Conservation (phyloP, 2,797 vertebrate species). For the Micrastur ruficollis region DNA sequence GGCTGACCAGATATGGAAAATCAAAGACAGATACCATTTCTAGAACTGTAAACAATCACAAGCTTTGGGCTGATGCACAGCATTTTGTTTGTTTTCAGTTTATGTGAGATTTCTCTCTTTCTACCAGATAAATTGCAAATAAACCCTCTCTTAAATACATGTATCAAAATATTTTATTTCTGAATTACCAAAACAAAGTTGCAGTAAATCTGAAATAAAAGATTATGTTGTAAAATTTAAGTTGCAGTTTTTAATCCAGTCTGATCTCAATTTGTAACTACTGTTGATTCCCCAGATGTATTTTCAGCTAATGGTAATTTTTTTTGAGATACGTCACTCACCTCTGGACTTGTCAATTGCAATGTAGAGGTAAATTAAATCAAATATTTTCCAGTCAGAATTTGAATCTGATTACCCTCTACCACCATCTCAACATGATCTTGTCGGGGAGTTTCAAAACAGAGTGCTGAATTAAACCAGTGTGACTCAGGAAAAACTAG, state of each 20-base stretch:
- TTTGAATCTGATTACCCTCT: neutral
- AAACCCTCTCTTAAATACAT: neutral
- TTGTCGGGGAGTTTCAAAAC: constrained; percentile 2
- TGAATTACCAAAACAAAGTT: neutral
- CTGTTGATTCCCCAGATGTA: neutral
- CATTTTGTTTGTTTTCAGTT: neutral
- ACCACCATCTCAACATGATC: neutral
- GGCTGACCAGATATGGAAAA: neutral
- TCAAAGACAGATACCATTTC: neutral
- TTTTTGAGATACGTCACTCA: neutral
- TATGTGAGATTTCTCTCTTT: neutral
- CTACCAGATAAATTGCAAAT: neutral
- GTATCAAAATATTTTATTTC: neutral
- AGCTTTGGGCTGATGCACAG: neutral
- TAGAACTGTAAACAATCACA: neutral
- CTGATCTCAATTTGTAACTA: neutral
- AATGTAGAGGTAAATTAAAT: constrained; percentile 17
- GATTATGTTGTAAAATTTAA: neutral
- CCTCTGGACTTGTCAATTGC: neutral
- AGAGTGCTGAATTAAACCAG: neutral
- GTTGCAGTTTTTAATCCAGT: neutral
- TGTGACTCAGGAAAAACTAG: neutral
- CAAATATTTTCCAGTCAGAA: constrained; percentile 1
- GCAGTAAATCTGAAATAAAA: neutral
- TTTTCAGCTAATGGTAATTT: neutral